These are phyloP conservation scores for Crypturellus undulatus DNA, from an alignment of 2,113 vertebrate species.

Conservation along the genomic window DNA sequence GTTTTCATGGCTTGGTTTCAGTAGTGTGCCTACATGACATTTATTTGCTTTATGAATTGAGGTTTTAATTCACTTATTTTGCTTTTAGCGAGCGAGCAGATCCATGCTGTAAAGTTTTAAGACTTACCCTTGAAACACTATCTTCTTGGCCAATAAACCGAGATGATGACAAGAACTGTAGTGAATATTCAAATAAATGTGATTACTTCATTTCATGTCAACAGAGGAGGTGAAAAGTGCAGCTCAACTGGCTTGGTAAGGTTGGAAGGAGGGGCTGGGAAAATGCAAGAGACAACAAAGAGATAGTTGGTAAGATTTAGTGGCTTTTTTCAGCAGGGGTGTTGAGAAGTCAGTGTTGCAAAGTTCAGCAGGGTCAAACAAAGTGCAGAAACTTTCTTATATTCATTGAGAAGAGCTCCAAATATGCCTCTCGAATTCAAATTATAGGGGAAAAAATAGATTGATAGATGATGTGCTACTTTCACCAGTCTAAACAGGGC, in stretches of 20 bases:
- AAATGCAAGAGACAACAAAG: slow-evolving; percentile 81
- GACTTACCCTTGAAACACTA: slow-evolving; percentile 78
- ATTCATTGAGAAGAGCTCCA: slow-evolving; percentile 49
- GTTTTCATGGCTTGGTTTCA: slow-evolving; percentile 57
- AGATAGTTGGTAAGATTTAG: slow-evolving; percentile 86
- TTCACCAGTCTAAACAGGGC: slow-evolving; percentile 27
- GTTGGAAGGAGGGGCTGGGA: slow-evolving; percentile 82
- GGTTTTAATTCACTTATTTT: slow-evolving; percentile 76
- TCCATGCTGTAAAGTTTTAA: slow-evolving; percentile 77
- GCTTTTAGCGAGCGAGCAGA: slow-evolving; percentile 75
- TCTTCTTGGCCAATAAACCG: slow-evolving; percentile 77
- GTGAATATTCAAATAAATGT: slow-evolving; percentile 90
- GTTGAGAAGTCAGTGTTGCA: slow-evolving; percentile 81
- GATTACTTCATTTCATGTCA: slow-evolving; percentile 88
- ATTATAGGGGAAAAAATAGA: not conserved
- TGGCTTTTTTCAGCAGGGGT: slow-evolving; percentile 83
- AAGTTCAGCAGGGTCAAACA: slow-evolving; percentile 89
- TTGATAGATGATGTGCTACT: slow-evolving; percentile 40
- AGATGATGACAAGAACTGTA: slow-evolving; percentile 88
- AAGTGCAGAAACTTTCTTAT: slow-evolving; percentile 84
- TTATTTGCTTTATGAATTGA: slow-evolving; percentile 75
- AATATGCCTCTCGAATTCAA: slow-evolving; percentile 33
- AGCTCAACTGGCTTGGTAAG: slow-evolving; percentile 78
- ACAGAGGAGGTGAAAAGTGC: slow-evolving; percentile 86
- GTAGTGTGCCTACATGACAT: slow-evolving; percentile 78